Conservation (phyloP, 2,888 invertebrate species). For the Hirtodrosophila alboralis region DNA sequence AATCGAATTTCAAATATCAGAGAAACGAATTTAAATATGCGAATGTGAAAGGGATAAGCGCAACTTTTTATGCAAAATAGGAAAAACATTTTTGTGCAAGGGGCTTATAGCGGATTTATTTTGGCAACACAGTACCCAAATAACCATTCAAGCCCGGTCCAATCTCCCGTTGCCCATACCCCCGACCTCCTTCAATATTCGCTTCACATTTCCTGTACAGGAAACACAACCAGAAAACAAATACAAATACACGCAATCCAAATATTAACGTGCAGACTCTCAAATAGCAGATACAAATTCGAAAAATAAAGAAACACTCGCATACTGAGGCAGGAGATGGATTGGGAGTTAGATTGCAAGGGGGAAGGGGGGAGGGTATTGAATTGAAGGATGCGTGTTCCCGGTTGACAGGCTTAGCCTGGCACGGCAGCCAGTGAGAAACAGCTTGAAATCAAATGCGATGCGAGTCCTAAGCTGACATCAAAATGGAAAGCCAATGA, state of each 20-base stretch:
- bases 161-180: slow-evolving; percentile 8
- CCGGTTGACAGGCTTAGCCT: slow-evolving; percentile 33
- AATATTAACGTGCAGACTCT: slow-evolving; percentile 63
- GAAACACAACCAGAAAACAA: slow-evolving; percentile 66
- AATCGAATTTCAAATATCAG: slow-evolving; percentile 75
- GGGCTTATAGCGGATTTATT: slow-evolving; percentile 74
- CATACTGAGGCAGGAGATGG: slow-evolving; percentile 16
- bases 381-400: slow-evolving; percentile 37
- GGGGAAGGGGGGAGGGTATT: slow-evolving; percentile 5
- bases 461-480: slow-evolving; percentile 49
- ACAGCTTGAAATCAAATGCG: slow-evolving; percentile 34
- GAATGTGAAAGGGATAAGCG: slow-evolving; percentile 65
- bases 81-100: slow-evolving; percentile 65
- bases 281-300: slow-evolving; percentile 63
- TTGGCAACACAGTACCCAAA: slow-evolving; percentile 46
- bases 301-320: slow-evolving; percentile 33
- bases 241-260: slow-evolving; percentile 73
- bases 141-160: not conserved
- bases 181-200: not conserved
- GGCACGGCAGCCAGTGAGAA: slow-evolving; percentile 6
- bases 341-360: not conserved
- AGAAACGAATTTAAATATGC: slow-evolving; percentile 67
- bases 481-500: slow-evolving; percentile 44
- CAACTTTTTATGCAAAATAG: slow-evolving; percentile 64
- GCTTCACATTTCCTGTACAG: slow-evolving; percentile 25